phyloP scores from a whole-genome alignment of 2,888 invertebrate genomes.

The Heliothis peltigera region DNA sequence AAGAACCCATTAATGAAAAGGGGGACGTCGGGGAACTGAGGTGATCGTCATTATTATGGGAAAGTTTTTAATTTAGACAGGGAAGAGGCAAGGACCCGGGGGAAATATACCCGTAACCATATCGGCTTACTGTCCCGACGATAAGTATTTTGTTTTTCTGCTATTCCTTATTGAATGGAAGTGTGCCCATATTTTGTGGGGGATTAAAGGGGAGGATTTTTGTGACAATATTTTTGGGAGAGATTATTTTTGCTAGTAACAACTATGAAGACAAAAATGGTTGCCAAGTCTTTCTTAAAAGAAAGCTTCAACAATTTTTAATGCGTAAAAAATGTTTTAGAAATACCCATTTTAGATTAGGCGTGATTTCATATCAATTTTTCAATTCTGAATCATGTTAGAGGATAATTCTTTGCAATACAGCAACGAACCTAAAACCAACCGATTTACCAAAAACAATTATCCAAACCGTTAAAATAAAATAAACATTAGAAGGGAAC shows the following conservation, averaged over 20 bases:
- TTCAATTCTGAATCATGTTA: too few species aligned
- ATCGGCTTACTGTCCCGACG: slow-evolving; percentile 49
- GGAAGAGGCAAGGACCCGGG: slow-evolving; percentile 41
- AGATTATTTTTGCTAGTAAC: slow-evolving; percentile 6
- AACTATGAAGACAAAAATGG: too few species aligned
- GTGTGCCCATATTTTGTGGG: slow-evolving; percentile 38
- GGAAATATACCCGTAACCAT: slow-evolving; percentile 56
- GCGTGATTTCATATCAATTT: too few species aligned
- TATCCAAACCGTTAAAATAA: slow-evolving; percentile 3
- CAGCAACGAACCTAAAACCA: background rate
- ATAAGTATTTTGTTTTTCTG: slow-evolving; percentile 44
- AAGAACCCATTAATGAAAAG: slow-evolving; percentile 51
- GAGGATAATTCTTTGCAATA: background rate
- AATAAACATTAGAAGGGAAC: background rate
- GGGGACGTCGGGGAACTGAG: slow-evolving; percentile 24
- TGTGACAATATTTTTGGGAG: slow-evolving; percentile 45
- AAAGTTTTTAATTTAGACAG: slow-evolving; percentile 61
- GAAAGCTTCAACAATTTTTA: too few species aligned
- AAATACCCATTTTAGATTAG: too few species aligned
- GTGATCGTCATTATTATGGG: slow-evolving; percentile 54
- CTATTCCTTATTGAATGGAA: slow-evolving; percentile 36
- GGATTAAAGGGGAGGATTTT: slow-evolving; percentile 31
- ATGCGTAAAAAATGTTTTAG: too few species aligned
- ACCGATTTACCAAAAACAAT: slow-evolving; percentile 25
- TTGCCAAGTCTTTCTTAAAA: too few species aligned